Conservation (phyloP, 2,888 invertebrate genomes). For the Polydrusus tereticollis region DNA sequence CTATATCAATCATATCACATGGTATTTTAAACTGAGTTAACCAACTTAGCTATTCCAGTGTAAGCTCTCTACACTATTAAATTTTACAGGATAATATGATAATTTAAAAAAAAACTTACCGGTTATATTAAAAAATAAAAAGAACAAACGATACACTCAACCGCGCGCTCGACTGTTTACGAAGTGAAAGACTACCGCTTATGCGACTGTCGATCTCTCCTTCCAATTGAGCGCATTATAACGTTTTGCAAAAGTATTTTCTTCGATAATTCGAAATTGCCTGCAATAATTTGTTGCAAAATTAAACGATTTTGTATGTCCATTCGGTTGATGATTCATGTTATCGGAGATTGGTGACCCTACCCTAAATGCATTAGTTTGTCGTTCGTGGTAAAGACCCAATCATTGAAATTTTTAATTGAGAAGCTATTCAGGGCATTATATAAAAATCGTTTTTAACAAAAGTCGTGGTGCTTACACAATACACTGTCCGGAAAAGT, state of each 20-base stretch:
- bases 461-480: no score
- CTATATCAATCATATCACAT: no score
- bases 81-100: no score
- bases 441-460: no score
- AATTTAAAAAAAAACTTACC: no score
- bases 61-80: no score
- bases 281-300: conserved; percentile 31
- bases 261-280: conserved; percentile 35
- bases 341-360: not conserved
- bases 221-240: conserved; percentile 5
- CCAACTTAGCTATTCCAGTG: no score
- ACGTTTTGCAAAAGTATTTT: conserved; percentile 10
- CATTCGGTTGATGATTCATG: conserved; percentile 14
- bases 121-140: not conserved
- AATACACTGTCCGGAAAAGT: no score
- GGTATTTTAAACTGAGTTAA: no score
- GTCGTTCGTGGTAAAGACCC: no score
- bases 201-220: conserved; percentile 44
- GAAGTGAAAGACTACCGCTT: conserved; percentile 33
- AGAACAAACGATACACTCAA: conserved; percentile 17
- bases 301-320: conserved; percentile 31
- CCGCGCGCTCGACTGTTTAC: conserved; percentile 36
- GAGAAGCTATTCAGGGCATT: no score
- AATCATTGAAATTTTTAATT: no score
- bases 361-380: not conserved